Evolutionary conservation across 1,140 invertebrate species (phyloP).

Genomic region (Drosophila azteca): DNA sequence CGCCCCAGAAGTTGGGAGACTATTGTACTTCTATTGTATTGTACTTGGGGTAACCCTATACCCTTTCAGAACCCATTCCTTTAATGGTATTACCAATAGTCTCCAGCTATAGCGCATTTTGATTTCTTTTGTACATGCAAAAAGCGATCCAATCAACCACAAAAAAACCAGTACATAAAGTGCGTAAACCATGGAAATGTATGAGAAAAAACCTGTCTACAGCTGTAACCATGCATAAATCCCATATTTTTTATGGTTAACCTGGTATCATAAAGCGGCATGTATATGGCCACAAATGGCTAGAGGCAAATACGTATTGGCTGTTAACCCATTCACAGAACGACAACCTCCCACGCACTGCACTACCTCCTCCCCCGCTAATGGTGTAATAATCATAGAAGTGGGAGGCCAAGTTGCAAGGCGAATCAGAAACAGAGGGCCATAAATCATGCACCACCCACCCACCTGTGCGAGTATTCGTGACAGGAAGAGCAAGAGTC

Average conservation of each 20-base stretch:
- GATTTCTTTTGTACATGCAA: too few species aligned
- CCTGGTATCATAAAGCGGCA: conserved; percentile 13
- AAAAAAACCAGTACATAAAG: too few species aligned
- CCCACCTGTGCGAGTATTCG: conserved; percentile 24
- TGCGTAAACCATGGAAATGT: too few species aligned
- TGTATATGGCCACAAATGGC: conserved; percentile 13
- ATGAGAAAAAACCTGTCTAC: too few species aligned
- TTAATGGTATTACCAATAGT: too few species aligned
- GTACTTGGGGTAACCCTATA: too few species aligned
- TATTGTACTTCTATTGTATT: too few species aligned
- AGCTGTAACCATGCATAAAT: not conserved
- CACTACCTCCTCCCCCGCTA: not conserved
- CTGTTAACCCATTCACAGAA: conserved; percentile 17
- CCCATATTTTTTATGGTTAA: conserved; percentile 9
- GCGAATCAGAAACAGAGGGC: not conserved
- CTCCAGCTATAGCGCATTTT: too few species aligned
- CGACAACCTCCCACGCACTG: not conserved
- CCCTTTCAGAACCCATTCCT: too few species aligned
- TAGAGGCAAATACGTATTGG: conserved; percentile 1
- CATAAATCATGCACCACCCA: conserved; percentile 40
- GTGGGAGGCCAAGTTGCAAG: conserved; percentile 12
- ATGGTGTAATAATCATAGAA: conserved; percentile 27
- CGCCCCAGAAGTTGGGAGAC: too few species aligned
- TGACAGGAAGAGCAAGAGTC: not conserved
- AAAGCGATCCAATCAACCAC: too few species aligned